These are phyloP conservation scores for Lithophane socia DNA, from an alignment of 2,888 invertebrate genomes.

Conservation along the genomic window DNA sequence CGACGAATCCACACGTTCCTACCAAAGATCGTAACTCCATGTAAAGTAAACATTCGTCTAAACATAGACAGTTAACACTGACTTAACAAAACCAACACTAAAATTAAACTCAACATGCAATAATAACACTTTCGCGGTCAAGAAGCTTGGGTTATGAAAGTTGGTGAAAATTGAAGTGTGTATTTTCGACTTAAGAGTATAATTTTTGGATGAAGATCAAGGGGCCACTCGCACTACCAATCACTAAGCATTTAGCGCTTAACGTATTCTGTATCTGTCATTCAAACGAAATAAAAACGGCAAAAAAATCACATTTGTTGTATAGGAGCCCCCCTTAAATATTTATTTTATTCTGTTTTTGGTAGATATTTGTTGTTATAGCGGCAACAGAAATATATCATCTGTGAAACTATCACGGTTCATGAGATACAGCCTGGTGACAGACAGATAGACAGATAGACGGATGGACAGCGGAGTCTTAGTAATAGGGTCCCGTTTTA, in stretches of 20 bases:
- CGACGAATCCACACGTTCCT: background rate
- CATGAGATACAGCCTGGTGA: too few relatives aligned
- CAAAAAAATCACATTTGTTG: too few relatives aligned
- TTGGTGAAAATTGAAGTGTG: slow-evolving; percentile 19
- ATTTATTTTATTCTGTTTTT: too few relatives aligned
- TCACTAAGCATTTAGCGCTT: background rate
- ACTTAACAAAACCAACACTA: slow-evolving; percentile 33
- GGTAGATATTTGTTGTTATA: too few relatives aligned
- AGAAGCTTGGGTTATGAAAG: slow-evolving; percentile 20
- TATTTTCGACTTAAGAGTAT: background rate
- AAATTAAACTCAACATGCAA: background rate
- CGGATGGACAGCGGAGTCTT: too few relatives aligned
- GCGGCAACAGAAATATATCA: too few relatives aligned
- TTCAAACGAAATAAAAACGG: too few relatives aligned
- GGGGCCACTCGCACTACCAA: background rate
- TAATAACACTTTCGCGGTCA: slow-evolving; percentile 27
- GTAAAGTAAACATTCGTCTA: slow-evolving; percentile 41
- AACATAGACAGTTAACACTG: slow-evolving; percentile 21
- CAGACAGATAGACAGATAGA: too few relatives aligned
- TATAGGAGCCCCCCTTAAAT: too few relatives aligned
- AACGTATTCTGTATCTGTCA: too few relatives aligned
- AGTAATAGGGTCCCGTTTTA: too few relatives aligned
- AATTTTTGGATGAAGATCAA: background rate
- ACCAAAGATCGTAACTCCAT: slow-evolving; percentile 20
- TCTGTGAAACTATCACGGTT: too few relatives aligned